Base-by-base conservation (phyloP, 2,888 invertebrate genomes). In the Allophyes oxyacanthae region DNA sequence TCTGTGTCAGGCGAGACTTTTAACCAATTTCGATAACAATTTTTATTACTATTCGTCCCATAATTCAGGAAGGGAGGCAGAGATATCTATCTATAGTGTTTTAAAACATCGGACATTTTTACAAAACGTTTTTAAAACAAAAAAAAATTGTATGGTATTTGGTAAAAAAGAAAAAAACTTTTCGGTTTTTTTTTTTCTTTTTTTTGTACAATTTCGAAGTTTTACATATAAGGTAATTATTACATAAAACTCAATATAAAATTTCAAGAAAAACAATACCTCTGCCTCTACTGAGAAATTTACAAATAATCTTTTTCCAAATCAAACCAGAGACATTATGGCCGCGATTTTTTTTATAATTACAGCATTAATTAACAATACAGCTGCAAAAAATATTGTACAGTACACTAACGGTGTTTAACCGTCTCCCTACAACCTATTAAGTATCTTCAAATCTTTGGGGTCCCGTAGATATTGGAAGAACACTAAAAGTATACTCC, bases 381-480 rank as follows among this genome's bases (percentile, higher is more conserved):
- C 75, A 85, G 82, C 81, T 87, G 92, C 91, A 92, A 91, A 92
- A 88, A 85, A 92, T 91, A 90, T 86, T 83, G 81, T 85, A 79
- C 78, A 75, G 63, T 74, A 81, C 68, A 77, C 81, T 83, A 79
- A 81, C 74, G 65, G 74, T 73, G 53, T 63, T 72, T 69, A 33
- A 73, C 75, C 72, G 73, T 76, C 61, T 59, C 26, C 74, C 86
- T 87, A 86, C 79, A 83, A 83, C 82, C 85, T 86, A 86, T 84
- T 81, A 84, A 82, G 83, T 85, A 83, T 83, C 75, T 73, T 75
- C 73, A 78, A 84, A 79, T 73, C 65, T 70, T 78, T 78, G 78
- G 42, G 57, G 52, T 78, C 62, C 60, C 58, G 58, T 57, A 69
- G 59, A 9, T 64, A 63, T 58, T 45, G n/a, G 3, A 64, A 7